Percentiles rank a stretch among this genome's conserved stretches.
Evolutionary conservation across 2,113 vertebrate genomes (phyloP).

Genomic region (Tiliqua scincoides): DNA sequence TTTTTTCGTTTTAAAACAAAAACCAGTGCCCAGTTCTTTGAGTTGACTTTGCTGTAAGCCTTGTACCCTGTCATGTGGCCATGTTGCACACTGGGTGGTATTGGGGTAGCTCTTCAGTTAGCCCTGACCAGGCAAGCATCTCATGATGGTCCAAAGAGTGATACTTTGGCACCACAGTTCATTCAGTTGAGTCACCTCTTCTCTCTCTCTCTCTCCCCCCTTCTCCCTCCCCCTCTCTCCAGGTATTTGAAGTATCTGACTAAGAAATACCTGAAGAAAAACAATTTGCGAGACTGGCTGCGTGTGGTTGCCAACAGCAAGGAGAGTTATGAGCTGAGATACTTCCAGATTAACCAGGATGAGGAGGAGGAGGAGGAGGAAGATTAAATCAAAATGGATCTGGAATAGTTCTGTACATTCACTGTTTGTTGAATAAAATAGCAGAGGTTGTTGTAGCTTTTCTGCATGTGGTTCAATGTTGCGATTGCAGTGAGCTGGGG

Average conservation of each 20-base stretch:
- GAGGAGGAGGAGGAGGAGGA: constrained; percentile 96
- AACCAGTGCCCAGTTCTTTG: background rate
- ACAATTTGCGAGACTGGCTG: constrained; percentile 94
- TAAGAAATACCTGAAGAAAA: constrained; percentile 98
- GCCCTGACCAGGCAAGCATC: background rate
- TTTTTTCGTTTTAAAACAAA: background rate
- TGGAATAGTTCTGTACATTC: constrained; percentile 72
- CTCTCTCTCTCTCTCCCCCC: background rate
- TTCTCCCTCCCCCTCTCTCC: constrained; percentile 10
- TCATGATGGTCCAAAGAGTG: too few relatives aligned
- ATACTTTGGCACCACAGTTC: too few relatives aligned
- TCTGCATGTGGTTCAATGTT: background rate
- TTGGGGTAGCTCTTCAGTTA: background rate
- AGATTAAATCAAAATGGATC: constrained; percentile 79
- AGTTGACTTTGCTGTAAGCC: background rate
- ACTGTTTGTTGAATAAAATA: constrained; percentile 76
- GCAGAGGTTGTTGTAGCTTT: constrained; percentile 42
- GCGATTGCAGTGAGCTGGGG: too few relatives aligned
- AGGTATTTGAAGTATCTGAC: constrained; percentile 98
- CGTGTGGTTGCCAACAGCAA: constrained; percentile 95
- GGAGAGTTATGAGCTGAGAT: constrained; percentile 94
- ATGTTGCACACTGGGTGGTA: background rate
- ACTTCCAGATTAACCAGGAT: constrained; percentile 98
- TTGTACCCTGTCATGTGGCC: background rate
- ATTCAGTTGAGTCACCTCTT: too few relatives aligned